Evolutionary conservation across 2,888 invertebrate species (phyloP), one percentile per base, ranked within the genome.

Genomic region (Lithophane leautieri): DNA sequence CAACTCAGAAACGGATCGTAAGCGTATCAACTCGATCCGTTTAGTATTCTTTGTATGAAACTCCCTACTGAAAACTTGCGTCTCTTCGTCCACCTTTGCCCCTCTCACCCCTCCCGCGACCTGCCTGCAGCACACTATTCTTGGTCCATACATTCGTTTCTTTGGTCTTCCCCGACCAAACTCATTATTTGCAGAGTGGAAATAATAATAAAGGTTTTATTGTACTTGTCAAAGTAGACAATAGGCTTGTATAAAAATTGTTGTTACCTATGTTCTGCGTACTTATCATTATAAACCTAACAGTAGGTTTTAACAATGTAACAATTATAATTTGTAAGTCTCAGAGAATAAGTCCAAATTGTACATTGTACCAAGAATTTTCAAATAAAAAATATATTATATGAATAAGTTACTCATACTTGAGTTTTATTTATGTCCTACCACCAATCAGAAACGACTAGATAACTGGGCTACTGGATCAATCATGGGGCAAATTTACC

Each of bases 291-390:
- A 56, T 79, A 73, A 70, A 70, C 76, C 22, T 66, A 67, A 78
- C 58, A 70, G 22, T 79, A 50, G 8, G 8, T 71, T 63, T 72
- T 76, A 70, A 66, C 50, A 56, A 62, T 90, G 84, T 86, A 86
- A 88, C 84, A 83, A 89, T 87, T 90, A 89, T 91, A 90, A 88
- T 89, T 92, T 87, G 86, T 90, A 92, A 93, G 90, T 81, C 86
- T 89, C 91, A 88, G 90, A 89, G 83, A 90, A 84, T 89, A 93
- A 92, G 94, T 94, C 94, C 93, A 91, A 92, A 90, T 89, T 94
- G 95, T 95, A 96, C 90, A 96, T 95, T 96, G 93, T 95, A 95
- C 91, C 94, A 93, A 93, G 91, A 94, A 95, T 93, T 95, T 95
- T 95, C 93, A 93, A 95, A 93, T 93, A 93, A 93, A 93, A 93